A percentile compares a stretch with the other conserved stretches of the same genome.
Conservation (phyloP, 2,797 vertebrate species). For the Xerus rutilus region DNA sequence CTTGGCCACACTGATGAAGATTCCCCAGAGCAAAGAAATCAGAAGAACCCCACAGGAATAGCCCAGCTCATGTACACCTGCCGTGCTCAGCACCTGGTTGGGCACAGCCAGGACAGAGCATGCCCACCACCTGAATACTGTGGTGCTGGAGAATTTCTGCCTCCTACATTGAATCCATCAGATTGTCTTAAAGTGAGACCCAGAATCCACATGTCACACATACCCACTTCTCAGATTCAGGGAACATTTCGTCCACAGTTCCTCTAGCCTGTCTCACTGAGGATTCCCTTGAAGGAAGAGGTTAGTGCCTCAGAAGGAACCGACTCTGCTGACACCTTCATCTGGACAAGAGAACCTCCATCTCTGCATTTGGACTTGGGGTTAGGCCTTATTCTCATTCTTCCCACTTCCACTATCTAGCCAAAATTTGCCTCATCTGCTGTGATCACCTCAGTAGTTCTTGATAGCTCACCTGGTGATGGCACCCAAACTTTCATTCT, state of each 20-base stretch:
- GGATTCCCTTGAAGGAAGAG: not conserved
- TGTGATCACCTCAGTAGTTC: not conserved
- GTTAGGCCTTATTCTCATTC: not conserved
- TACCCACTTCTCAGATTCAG: not conserved
- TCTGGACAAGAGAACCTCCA: too few relatives aligned
- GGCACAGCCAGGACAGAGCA: not conserved
- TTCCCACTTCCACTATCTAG: not conserved
- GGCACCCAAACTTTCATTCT: not conserved
- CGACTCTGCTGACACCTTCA: too few relatives aligned
- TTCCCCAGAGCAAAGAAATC: not conserved
- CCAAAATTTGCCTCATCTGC: not conserved
- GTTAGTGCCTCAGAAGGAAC: too few relatives aligned
- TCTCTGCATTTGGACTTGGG: not conserved
- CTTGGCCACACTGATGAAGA: not conserved
- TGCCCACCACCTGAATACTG: not conserved
- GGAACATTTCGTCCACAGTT: not conserved
- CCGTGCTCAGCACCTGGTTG: not conserved
- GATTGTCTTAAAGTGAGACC: not conserved
- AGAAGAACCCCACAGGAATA: not conserved
- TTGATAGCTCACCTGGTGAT: not conserved
- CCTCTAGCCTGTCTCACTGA: not conserved
- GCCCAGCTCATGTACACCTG: fast-evolving
- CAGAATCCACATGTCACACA: not conserved
- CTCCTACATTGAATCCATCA: not conserved
- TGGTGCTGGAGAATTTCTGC: not conserved